Base-by-base conservation (phyloP, 2,888 invertebrate species). In the Dicranocentrus wangi region DNA sequence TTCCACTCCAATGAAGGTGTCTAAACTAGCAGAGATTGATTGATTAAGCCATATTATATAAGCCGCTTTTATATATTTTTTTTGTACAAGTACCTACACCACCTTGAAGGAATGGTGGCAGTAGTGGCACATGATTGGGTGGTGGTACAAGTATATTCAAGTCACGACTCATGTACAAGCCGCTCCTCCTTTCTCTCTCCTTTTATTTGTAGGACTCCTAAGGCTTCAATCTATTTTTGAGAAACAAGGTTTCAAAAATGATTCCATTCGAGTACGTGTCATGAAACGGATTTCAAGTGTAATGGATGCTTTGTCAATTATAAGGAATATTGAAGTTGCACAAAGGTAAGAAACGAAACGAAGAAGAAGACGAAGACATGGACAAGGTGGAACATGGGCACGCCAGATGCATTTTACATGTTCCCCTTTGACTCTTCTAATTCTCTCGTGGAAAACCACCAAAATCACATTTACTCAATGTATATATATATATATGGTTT, bases 221-320 rank as follows among this genome's bases (percentile, higher is more conserved):
- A 92, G 97, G 85, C 91, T 98, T 69, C 97, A 98, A 88, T 95
- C 96, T 89, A 94, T 98, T 86, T 97, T 97, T 89, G 96, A 97
- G 89, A 93, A 94, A 47, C 91, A 97, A 88, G 93, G 92, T 84
- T 95, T 95, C 3, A 94, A 95, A 65, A 93, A 93, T 88, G 93
- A 94, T 87, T 93, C 93, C 82, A 95, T 96, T 89, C 93, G 94
- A 90, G 94, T 97, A 86, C 93, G 94, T 87, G 93, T 94, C 81
- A 96, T 96, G 85, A 94, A 95, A 89, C 92, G 95, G 88, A 94
- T 97, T 88, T 93, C 93, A 88, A 95, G 94, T 89, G 93, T 93
- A 81, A 93, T 94, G 76, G 96, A 96, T 88, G 96, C 96, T 76
- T 92, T 97, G 88, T 93, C 94, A 87, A 96, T 96, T 89, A 91